Evolutionary conservation across 2,888 invertebrate genomes (phyloP), one percentile per base, ranked within the genome.

Genomic region (Temnothorax rugatulus): DNA sequence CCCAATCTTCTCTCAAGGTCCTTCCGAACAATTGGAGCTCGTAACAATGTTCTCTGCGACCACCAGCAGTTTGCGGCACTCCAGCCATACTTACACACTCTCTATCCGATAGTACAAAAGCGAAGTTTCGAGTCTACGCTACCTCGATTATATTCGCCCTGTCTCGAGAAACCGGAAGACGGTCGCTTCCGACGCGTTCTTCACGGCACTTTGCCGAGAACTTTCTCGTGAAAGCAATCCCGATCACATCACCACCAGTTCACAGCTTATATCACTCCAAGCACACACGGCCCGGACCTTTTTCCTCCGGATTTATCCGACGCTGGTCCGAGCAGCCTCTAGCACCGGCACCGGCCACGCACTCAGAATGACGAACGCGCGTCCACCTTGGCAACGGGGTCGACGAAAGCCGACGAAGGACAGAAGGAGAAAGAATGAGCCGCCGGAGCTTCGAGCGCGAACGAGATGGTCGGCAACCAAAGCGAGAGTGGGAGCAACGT

Each of bases 371-470:
- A 90, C 88, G 88, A 85, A 77, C 88, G 89, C 82, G 81, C 86
- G 85, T 86, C 86, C 81, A 85, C 90, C 86, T 87, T 84, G 84
- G 88, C 90, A 92, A 91, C 91, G 91, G 91, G 92, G 92, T 93
- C 92, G 91, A 91, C 89, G 90, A 89, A 85, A 84, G 84, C 79
- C 74, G 83, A 83, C 82, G 82, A 69, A 82, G 57, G 61, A 83
- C 50, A 44, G 59, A 79, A 52, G 57, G 44, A 63, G 61, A 81
- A 73, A 63, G 75, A 76, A 52, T 50, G 38, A 54, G 57, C 41
- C 21, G 57, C 34, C 34, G 4, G 29, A 57, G 64, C 71, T 83
- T 34, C 29, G 59, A 69, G 71, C 52, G 76, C 66, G 66, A 75
- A 73, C 50, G 54, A 69, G 68, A 47, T 29, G 50, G 57, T 29